These are phyloP conservation scores for Medauroidea extradentata DNA, from an alignment of 1,140 invertebrate species.

Conservation along the genomic window DNA sequence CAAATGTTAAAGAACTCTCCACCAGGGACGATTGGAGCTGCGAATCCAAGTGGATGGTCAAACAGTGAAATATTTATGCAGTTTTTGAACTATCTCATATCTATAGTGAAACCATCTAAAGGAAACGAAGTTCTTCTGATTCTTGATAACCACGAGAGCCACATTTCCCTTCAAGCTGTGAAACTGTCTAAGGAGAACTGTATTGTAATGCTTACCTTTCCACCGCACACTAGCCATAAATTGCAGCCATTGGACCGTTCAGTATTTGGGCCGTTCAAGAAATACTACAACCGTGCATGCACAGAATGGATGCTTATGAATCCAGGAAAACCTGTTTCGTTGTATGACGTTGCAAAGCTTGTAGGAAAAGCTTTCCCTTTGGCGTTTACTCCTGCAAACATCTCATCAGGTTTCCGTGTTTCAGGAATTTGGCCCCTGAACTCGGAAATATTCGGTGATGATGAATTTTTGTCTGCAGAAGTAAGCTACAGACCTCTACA, in stretches of 20 bases:
- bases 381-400: neutral
- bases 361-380: neutral
- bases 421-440: too few species aligned
- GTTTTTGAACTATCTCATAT: slow-evolving; percentile 35
- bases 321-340: neutral
- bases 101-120: slow-evolving; percentile 21
- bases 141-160: slow-evolving; percentile 9
- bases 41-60: slow-evolving; percentile 9
- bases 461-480: slow-evolving; percentile 35
- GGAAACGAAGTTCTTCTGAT: slow-evolving; percentile 16
- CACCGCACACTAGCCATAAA: neutral
- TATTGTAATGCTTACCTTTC: slow-evolving; percentile 12
- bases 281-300: neutral
- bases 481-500: slow-evolving; percentile 34
- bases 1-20: slow-evolving; percentile 26
- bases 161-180: neutral
- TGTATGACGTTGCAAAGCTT: slow-evolving; percentile 1
- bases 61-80: slow-evolving; percentile 1
- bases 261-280: slow-evolving; percentile 39
- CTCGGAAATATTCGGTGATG: slow-evolving; percentile 11
- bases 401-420: slow-evolving; percentile 25
- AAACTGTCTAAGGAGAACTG: neutral
- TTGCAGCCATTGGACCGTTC: slow-evolving; percentile 42
- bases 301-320: neutral
- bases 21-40: slow-evolving; percentile 24